These are phyloP conservation scores for Drosophila sordidula DNA, from an alignment of 2,888 invertebrate genomes.

Conservation along the genomic window DNA sequence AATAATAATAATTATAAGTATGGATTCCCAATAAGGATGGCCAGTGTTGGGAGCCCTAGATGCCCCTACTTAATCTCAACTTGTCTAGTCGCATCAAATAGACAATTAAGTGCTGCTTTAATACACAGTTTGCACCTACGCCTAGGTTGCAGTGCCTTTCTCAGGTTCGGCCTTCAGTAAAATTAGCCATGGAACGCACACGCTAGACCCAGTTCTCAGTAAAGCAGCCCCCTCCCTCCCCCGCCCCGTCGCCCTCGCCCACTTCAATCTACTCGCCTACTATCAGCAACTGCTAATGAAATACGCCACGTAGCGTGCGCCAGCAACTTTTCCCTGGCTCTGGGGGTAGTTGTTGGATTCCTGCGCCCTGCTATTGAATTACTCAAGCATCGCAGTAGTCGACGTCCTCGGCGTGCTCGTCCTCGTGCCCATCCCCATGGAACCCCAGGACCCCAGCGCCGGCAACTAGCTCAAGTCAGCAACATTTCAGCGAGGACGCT, in stretches of 20 bases:
- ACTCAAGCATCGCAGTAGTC: conserved; percentile 68
- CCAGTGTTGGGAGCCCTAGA: no score
- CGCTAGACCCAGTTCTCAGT: conserved; percentile 5
- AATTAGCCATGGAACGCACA: conserved; percentile 51
- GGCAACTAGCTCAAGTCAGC: conserved; percentile 79
- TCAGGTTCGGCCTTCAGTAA: conserved; percentile 49
- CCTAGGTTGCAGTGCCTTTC: conserved; percentile 1
- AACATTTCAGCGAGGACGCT: conserved; percentile 70
- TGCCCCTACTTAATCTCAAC: background rate
- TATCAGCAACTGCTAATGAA: conserved; percentile 76
- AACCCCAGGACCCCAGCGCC: conserved; percentile 25
- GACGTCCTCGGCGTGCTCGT: conserved; percentile 18
- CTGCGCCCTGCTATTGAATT: conserved; percentile 68
- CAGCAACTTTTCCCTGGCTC: conserved; percentile 63
- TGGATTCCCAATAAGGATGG: no score
- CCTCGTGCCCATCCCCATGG: conserved; percentile 15
- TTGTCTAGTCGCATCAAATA: conserved; percentile 51
- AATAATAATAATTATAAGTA: no score
- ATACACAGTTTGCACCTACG: conserved; percentile 52
- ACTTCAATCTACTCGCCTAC: conserved; percentile 38
- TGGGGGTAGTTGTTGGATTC: conserved; percentile 49
- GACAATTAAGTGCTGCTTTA: conserved; percentile 54
- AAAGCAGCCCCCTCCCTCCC: background rate
- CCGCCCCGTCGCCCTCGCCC: background rate
- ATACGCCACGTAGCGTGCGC: conserved; percentile 75